Percentiles rank a stretch among this genome's conserved stretches.
phyloP scores from a whole-genome alignment of 2,797 vertebrate species.

The Hapalemur alaotrensis region DNA sequence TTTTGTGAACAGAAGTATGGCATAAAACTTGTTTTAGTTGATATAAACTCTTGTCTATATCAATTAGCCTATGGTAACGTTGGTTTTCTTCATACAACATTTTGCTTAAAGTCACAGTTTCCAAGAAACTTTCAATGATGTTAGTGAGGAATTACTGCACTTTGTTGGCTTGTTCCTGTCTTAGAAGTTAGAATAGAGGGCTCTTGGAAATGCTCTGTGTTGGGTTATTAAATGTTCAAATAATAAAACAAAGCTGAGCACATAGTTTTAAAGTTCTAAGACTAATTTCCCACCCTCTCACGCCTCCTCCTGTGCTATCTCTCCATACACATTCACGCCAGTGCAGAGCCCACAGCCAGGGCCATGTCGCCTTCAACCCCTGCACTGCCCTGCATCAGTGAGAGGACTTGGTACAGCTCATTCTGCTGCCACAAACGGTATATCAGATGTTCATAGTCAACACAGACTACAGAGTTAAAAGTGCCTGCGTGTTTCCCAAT shows the following conservation, averaged over 20 bases:
- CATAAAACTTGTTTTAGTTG: too few relatives aligned
- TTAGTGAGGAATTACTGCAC: too few relatives aligned
- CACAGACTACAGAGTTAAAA: not conserved
- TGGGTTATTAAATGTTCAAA: not conserved
- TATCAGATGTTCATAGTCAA: not conserved
- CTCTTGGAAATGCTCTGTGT: not conserved
- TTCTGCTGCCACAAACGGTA: not conserved
- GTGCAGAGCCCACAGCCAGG: not conserved
- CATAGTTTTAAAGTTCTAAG: not conserved
- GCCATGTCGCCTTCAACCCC: not conserved
- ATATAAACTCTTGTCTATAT: too few relatives aligned
- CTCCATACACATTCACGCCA: not conserved
- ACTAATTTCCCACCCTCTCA: not conserved
- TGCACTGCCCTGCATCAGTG: rapidly evolving
- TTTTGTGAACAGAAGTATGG: too few relatives aligned
- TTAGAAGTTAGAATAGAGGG: not conserved
- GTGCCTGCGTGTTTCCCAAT: not conserved
- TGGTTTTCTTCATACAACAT: too few relatives aligned
- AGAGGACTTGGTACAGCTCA: not conserved
- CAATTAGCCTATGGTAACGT: too few relatives aligned
- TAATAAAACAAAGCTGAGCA: not conserved
- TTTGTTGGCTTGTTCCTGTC: not conserved
- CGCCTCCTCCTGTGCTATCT: not conserved
- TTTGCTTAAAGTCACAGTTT: too few relatives aligned
- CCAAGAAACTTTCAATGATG: too few relatives aligned